A percentile compares a stretch with the other conserved stretches of the same genome.
These are phyloP conservation scores for Chorisops tibialis DNA, from an alignment of 2,888 invertebrate species.

Conservation along the genomic window DNA sequence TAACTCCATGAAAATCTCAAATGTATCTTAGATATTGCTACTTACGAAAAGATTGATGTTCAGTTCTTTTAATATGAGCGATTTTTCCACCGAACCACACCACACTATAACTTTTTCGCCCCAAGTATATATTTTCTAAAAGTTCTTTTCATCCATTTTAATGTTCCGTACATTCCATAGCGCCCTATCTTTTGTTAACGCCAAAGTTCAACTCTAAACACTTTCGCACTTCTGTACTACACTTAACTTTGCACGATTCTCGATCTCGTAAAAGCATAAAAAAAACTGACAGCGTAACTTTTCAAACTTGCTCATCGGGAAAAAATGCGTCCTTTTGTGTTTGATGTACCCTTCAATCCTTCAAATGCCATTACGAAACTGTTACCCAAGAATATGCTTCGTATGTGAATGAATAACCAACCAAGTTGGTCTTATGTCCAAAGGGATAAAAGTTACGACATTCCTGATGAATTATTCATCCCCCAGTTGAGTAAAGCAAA, in stretches of 20 bases:
- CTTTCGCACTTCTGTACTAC: too few species aligned
- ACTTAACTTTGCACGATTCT: too few species aligned
- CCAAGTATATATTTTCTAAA: too few species aligned
- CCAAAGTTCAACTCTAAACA: too few species aligned
- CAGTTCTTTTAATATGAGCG: too few species aligned
- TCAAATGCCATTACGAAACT: slow-evolving; percentile 13
- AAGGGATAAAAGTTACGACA: slow-evolving; percentile 19
- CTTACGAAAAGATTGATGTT: too few species aligned
- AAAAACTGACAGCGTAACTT: neutral
- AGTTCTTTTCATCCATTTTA: neutral
- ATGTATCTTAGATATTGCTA: too few species aligned
- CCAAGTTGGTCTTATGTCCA: neutral
- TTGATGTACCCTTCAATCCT: slow-evolving; percentile 18
- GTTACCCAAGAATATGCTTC: slow-evolving; percentile 7
- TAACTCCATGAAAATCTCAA: too few species aligned
- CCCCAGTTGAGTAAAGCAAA: neutral
- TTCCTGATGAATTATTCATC: slow-evolving; percentile 17
- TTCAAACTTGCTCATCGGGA: slow-evolving; percentile 11
- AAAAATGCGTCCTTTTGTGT: slow-evolving; percentile 20
- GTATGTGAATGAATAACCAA: slow-evolving; percentile 16
- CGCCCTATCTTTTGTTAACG: too few species aligned
- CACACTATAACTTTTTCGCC: too few species aligned
- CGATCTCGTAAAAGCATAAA: neutral
- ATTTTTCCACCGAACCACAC: too few species aligned
- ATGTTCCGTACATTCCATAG: too few species aligned